These are phyloP conservation scores for Echinops telfairi DNA, from an alignment of 2,113 vertebrate species.

Conservation along the genomic window DNA sequence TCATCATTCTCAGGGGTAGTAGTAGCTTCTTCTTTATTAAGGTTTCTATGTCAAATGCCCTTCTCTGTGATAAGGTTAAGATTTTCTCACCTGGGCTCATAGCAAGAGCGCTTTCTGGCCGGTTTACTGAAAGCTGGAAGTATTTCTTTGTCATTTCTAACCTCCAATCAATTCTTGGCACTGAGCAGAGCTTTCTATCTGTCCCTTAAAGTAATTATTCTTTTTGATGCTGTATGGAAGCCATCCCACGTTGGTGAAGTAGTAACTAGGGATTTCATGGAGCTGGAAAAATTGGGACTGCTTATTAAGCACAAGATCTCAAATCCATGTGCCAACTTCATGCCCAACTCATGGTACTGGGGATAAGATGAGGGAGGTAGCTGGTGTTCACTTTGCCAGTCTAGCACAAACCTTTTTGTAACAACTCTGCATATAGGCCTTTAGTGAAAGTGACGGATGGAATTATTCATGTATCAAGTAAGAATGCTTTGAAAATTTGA, in stretches of 20 bases:
- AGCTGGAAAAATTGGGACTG: too few species aligned
- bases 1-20: conserved; percentile 96
- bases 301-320: too few species aligned
- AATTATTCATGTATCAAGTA: conserved; percentile 91
- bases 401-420: conserved; percentile 93
- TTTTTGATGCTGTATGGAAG: too few species aligned
- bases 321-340: conserved; percentile 93
- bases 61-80: conserved; percentile 89
- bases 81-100: conserved; percentile 92
- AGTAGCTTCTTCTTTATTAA: conserved; percentile 89
- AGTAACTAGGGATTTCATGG: too few species aligned
- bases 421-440: conserved; percentile 96
- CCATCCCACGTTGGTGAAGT: too few species aligned
- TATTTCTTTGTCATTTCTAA: too few species aligned
- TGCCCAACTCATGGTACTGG: conserved; percentile 93
- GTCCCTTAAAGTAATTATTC: too few species aligned
- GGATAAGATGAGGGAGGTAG: conserved; percentile 92
- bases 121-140: too few species aligned
- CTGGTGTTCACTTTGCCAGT: conserved; percentile 92
- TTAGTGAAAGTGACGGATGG: conserved; percentile 93
- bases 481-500: conserved; percentile 91
- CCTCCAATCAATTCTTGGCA: too few species aligned
- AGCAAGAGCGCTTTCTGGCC: conserved; percentile 78
- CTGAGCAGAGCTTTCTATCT: too few species aligned
- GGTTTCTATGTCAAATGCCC: conserved; percentile 88